phyloP scores from a whole-genome alignment of 2,113 vertebrate species.

The Parus major region DNA sequence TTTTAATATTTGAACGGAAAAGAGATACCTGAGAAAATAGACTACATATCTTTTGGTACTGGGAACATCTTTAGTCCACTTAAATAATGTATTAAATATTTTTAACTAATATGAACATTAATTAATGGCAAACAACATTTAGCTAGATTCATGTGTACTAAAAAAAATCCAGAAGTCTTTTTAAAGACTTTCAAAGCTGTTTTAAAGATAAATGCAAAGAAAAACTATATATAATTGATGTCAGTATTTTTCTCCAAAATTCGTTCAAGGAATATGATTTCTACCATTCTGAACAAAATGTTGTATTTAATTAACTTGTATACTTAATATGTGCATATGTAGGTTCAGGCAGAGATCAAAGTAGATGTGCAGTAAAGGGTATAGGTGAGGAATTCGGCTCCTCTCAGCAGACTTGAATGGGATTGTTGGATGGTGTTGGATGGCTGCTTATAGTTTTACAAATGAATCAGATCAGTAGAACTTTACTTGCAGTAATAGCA shows the following conservation, averaged over 20 bases:
- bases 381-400: background rate
- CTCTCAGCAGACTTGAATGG: rapidly evolving
- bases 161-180: background rate
- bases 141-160: background rate
- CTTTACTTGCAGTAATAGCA: background rate
- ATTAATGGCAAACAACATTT: background rate
- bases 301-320: background rate
- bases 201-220: background rate
- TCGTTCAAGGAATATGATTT: background rate
- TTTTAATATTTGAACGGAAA: background rate
- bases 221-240: background rate
- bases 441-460: background rate
- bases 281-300: background rate
- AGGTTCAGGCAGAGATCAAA: background rate
- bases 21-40: background rate
- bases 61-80: background rate
- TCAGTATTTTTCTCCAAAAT: background rate
- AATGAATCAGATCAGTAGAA: background rate
- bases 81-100: background rate
- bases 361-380: background rate
- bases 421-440: background rate
- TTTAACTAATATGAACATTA: background rate
- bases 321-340: background rate
- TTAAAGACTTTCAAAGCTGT: background rate
- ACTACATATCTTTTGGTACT: background rate